Base-by-base conservation (phyloP, 1,140 invertebrate species). In the Zaprionus lachaisei region DNA sequence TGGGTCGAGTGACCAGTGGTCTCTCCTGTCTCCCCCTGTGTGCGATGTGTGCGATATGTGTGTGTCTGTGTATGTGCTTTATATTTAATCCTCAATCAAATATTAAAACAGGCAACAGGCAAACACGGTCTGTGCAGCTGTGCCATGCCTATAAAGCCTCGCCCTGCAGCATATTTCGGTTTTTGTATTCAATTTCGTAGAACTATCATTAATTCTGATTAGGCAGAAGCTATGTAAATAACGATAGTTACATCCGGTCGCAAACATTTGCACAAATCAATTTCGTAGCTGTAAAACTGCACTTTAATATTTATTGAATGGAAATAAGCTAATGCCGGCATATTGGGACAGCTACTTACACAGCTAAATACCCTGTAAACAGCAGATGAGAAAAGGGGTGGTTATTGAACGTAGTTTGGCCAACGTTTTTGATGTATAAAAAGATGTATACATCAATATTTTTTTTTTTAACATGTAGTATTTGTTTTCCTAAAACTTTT, bases 241-340 rank as follows among this genome's bases (percentile, higher is more conserved):
- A 44, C 64, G 37, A 14, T 57, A 26, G 54, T 57, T 44, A 66
- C 57, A 60, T 56, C 57, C 62, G 22, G 37, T 20, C 47, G 37
- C 6, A 65, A 60, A 67, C 44, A 28, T 60, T 58, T 15, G 17
- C 41, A 24, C 56, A 41, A 60, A 60, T 68, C 64, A 44, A 47
- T 55, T 65, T 47, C 49, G 31, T 41, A 58, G 20, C 56, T 41
- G 56, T 26, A 44, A 66, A 61, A 41, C 54, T 56, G 37, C 37
- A 70, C 61, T 74, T 74, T 62, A 74, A 70, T 74, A 74, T 74
- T 74, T 69, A 74, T 74, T 69, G 72, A 74, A 74, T 69, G 55
- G 37, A 69, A 62, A 69, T 56, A 47, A 22, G 57, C 57, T 28
- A 55, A 28, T 20, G 61, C 44, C 14, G 22, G 61, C 47, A 57